A percentile compares a stretch with the other conserved stretches of the same genome.
phyloP scores from a whole-genome alignment of 2,797 vertebrate species.

The Lacerta viridis region DNA sequence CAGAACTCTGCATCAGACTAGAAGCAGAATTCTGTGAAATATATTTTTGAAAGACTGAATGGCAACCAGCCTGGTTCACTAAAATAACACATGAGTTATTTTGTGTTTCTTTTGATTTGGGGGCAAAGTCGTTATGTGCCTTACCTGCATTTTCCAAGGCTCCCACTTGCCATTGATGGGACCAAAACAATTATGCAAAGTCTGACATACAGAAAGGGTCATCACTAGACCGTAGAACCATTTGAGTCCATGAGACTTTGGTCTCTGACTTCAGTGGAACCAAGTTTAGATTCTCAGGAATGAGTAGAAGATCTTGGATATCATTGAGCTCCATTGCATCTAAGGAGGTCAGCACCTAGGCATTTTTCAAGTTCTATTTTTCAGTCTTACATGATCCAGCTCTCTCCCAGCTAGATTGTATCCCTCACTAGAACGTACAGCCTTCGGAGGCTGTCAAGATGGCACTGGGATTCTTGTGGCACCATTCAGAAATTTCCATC shows the following conservation, averaged over 20 bases:
- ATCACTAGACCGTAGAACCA: neutral
- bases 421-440: constrained; percentile 15
- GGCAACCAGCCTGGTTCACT: neutral
- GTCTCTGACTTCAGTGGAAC: neutral
- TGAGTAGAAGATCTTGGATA: neutral
- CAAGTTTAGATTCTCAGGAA: neutral
- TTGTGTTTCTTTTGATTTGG: neutral
- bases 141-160: neutral
- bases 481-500: accelerated
- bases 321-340: neutral
- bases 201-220: neutral
- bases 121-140: neutral
- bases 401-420: neutral
- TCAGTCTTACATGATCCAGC: neutral
- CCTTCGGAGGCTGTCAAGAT: accelerated
- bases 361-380: neutral
- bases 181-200: neutral
- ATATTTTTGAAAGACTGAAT: neutral
- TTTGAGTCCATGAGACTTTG: neutral
- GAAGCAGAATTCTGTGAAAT: neutral
- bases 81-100: neutral
- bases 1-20: neutral
- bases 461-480: neutral
- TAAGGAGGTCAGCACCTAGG: too few species aligned
- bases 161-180: neutral